A percentile compares a stretch with the other conserved stretches of the same genome.
phyloP scores from a whole-genome alignment of 2,113 vertebrate species.

The Anoplopoma fimbria region DNA sequence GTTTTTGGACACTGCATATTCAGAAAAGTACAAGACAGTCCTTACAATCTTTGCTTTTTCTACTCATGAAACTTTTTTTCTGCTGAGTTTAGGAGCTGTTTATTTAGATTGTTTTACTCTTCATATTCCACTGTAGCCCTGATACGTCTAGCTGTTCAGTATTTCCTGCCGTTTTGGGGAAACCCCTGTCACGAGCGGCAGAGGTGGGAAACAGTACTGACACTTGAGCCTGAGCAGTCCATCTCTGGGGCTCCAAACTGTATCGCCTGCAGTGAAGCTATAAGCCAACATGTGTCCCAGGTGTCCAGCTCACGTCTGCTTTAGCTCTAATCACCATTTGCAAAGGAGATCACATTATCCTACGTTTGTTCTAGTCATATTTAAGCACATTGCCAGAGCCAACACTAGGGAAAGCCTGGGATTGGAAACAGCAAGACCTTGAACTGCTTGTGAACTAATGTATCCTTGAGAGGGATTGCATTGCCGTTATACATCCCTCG shows the following conservation, averaged over 20 bases:
- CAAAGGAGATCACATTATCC: constrained; percentile 21
- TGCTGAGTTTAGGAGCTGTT: constrained; percentile 15
- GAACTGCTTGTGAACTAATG: constrained; percentile 47
- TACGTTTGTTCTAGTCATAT: constrained; percentile 30
- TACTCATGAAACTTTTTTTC: constrained; percentile 4
- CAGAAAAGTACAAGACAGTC: background rate
- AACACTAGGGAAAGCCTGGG: constrained; percentile 1
- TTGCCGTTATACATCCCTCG: constrained; percentile 9
- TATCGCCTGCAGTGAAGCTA: constrained; percentile 45
- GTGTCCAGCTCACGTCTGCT: constrained; percentile 33
- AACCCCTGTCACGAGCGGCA: constrained; percentile 27
- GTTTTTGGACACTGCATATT: constrained; percentile 11
- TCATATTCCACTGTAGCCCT: background rate
- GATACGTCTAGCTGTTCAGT: constrained; percentile 14
- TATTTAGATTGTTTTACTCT: background rate
- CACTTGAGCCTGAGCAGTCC: constrained; percentile 56
- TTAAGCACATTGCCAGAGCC: constrained; percentile 1
- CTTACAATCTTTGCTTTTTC: background rate
- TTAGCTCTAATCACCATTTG: constrained; percentile 17
- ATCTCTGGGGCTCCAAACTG: constrained; percentile 31
- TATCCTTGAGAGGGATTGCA: constrained; percentile 28
- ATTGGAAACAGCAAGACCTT: constrained; percentile 45
- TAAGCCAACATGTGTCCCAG: constrained; percentile 49
- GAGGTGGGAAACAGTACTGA: constrained; percentile 45
- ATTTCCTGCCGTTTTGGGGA: constrained; percentile 42